Conservation (phyloP, 2,113 vertebrate species). For the Cranoglanis bouderius region DNA sequence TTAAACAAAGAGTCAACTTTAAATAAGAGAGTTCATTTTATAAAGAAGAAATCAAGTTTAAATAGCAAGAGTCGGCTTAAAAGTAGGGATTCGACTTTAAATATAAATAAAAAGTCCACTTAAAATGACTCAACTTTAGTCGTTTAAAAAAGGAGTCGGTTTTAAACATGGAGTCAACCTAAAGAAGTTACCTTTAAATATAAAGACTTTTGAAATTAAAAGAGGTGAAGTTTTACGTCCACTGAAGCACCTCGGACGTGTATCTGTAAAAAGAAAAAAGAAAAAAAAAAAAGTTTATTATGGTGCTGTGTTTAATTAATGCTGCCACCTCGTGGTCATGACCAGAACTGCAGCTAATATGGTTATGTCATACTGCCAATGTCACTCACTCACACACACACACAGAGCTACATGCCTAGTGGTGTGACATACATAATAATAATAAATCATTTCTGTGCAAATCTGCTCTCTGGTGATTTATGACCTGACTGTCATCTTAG, state of each 20-base stretch:
- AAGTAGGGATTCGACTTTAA: too few relatives aligned
- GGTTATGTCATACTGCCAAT: slow-evolving; percentile 29
- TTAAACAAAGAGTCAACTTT: too few relatives aligned
- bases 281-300: not conserved
- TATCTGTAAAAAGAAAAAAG: not conserved
- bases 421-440: not conserved
- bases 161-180: not conserved
- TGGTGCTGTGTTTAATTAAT: not conserved
- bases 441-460: not conserved
- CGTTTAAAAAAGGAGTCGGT: not conserved
- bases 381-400: slow-evolving; percentile 7
- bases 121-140: not conserved
- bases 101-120: too few relatives aligned
- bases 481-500: not conserved
- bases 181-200: not conserved
- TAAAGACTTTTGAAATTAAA: not conserved
- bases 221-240: not conserved
- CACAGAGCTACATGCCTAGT: not conserved
- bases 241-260: not conserved
- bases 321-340: slow-evolving; percentile 32
- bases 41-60: too few relatives aligned
- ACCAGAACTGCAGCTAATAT: not conserved
- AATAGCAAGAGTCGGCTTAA: too few relatives aligned
- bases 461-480: not conserved
- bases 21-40: too few relatives aligned